Evolutionary conservation across 2,797 vertebrate genomes (phyloP).

Genomic region (Lacerta bilineata): DNA sequence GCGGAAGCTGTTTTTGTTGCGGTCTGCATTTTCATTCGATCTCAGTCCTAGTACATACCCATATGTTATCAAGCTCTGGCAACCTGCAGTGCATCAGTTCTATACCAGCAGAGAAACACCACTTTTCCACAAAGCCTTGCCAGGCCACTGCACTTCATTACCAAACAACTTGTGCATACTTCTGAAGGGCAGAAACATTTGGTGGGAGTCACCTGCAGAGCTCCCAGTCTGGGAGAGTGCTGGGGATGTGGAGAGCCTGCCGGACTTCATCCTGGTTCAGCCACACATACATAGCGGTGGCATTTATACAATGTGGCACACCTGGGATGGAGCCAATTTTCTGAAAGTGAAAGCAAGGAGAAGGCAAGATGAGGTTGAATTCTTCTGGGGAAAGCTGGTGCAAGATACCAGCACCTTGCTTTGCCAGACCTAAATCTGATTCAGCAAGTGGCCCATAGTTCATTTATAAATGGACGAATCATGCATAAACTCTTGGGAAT

Average conservation of each 20-base stretch:
- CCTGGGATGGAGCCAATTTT: conserved; percentile 43
- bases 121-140: not conserved
- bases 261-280: conserved; percentile 45
- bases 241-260: conserved; percentile 51
- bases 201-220: conserved; percentile 49
- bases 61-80: not conserved
- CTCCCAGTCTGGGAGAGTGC: conserved; percentile 57
- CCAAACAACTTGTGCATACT: not conserved
- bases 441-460: too few relatives aligned
- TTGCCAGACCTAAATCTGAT: not conserved
- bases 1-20: not conserved
- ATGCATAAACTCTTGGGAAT: not conserved
- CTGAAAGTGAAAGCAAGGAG: not conserved
- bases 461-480: not conserved
- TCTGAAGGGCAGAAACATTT: not conserved
- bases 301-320: conserved; percentile 47
- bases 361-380: not conserved
- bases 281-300: conserved; percentile 54
- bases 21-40: not conserved
- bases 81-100: not conserved
- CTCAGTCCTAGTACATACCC: not conserved
- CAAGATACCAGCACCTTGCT: not conserved
- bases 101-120: not conserved
- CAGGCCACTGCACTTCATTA: not conserved
- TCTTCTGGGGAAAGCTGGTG: not conserved